Evolutionary conservation across 2,113 vertebrate genomes (phyloP).

Genomic region (Alethe castanea): DNA sequence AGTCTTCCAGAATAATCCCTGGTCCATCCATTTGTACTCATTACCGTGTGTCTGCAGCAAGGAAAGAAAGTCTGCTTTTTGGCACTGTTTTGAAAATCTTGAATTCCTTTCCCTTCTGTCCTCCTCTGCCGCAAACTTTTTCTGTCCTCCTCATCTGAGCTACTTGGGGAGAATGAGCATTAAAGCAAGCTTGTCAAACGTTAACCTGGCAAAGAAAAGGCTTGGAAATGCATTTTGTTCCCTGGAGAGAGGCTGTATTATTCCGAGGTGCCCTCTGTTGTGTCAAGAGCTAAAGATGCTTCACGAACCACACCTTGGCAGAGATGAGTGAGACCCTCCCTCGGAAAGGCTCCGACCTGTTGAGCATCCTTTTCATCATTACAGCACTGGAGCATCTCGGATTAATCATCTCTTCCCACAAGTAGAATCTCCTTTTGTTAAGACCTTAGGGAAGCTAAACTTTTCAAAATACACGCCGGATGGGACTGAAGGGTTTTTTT

Average conservation of each 20-base stretch:
- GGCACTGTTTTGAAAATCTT: constrained; percentile 31
- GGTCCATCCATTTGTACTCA: not conserved
- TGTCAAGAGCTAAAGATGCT: constrained; percentile 64
- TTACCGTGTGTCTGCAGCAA: constrained; percentile 13
- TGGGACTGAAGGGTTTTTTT: not conserved
- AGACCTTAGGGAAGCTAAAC: constrained; percentile 24
- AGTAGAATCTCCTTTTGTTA: constrained; percentile 53
- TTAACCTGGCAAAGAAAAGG: constrained; percentile 56
- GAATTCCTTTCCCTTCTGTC: constrained; percentile 18
- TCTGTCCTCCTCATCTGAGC: constrained; percentile 31
- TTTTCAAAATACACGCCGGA: constrained; percentile 26
- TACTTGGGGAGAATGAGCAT: constrained; percentile 50
- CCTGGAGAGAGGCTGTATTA: constrained; percentile 61
- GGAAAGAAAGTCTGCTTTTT: not conserved
- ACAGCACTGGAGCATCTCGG: not conserved
- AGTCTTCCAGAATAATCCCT: constrained; percentile 23
- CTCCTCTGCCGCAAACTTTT: constrained; percentile 38
- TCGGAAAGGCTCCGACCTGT: constrained; percentile 1
- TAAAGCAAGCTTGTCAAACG: constrained; percentile 54
- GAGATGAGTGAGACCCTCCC: constrained; percentile 12
- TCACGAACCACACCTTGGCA: not conserved
- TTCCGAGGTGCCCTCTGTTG: constrained; percentile 53
- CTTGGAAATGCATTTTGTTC: constrained; percentile 61
- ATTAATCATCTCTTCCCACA: not conserved
- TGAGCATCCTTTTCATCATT: constrained; percentile 16